Base-by-base conservation (phyloP, 1,140 invertebrate genomes). In the Lanistes nyassanus region DNA sequence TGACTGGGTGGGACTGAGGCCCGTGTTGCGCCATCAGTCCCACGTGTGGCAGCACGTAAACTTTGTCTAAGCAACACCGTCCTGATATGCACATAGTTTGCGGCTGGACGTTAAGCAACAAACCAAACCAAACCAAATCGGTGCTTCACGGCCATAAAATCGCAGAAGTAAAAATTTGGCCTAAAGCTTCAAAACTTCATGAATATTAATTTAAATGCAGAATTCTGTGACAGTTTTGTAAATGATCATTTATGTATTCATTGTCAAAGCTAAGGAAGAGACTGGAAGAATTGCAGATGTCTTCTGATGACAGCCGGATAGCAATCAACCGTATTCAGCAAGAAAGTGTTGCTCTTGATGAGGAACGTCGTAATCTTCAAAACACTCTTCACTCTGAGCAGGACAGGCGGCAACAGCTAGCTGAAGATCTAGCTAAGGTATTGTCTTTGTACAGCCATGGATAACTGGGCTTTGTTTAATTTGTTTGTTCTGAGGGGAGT, bases 311-410 rank as follows among this genome's bases (percentile, higher is more conserved):
- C 56, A 62, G 70, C n/a, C 74, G 72, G 42, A 37, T 26, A 0
- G 55, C 68, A 6, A 70, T 79, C 51, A 42, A 37, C 69, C 75
- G 71, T 7, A 47, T 79, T n/a, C 77, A 79, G 69, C 68, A 79
- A 21, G 74, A 75, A 53, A 26, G 62, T n/a, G 39, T 55, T 13
- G 34, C 29, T 6, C 36, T 71, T 47, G 77, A 79, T 7, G 74
- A 76, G 36, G 77, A 79, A 39, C 75, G 73, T 37, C 66, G 64
- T n/a, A 79, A 73, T n/a, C 69, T 79, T 5, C 69, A 67, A 6
- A 76, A 72, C 77, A 60, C 68, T 9, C 70, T 79, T 23, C 34
- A 19, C 26, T 70, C 74, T 16, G 66, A 69, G 42, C 60, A 76
- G 42, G 70, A 60, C 69, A 70, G 37, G 21, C 42, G 56, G 13